phyloP scores from a whole-genome alignment of 2,113 vertebrate genomes.

The Taxidea taxus region DNA sequence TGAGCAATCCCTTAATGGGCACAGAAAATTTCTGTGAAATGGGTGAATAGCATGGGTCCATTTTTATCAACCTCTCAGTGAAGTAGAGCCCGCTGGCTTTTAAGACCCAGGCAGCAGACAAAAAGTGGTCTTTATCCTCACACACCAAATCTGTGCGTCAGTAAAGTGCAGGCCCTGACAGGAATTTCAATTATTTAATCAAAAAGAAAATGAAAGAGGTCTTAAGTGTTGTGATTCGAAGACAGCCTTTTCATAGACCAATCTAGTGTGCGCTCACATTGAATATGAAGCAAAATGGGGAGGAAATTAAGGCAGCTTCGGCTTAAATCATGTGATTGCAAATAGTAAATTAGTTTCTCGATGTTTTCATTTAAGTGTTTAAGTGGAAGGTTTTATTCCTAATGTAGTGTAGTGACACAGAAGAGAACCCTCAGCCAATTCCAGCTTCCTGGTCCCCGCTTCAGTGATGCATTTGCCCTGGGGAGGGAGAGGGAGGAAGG shows the following conservation, averaged over 20 bases:
- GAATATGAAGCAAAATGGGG: slow-evolving; percentile 97
- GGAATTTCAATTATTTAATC: slow-evolving; percentile 99
- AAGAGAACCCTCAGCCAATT: slow-evolving; percentile 83
- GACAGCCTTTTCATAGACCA: slow-evolving; percentile 95
- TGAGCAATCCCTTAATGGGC: slow-evolving; percentile 98
- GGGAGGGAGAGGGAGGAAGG: slow-evolving; percentile 77
- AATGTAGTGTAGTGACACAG: slow-evolving; percentile 92
- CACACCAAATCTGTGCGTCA: slow-evolving; percentile 89
- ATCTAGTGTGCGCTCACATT: slow-evolving; percentile 97
- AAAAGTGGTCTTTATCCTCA: slow-evolving; percentile 84
- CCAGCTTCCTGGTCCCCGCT: slow-evolving; percentile 53
- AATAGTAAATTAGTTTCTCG: slow-evolving; percentile 99
- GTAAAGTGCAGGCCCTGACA: slow-evolving; percentile 99
- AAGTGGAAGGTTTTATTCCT: slow-evolving; percentile 99
- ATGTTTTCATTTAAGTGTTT: slow-evolving; percentile 99
- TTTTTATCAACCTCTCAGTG: slow-evolving; percentile 90
- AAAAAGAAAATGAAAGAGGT: slow-evolving; percentile 99
- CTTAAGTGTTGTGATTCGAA: slow-evolving; percentile 99
- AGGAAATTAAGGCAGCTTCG: slow-evolving; percentile 98
- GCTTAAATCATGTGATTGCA: slow-evolving; percentile 98
- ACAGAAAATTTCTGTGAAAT: slow-evolving; percentile 91
- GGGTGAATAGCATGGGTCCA: slow-evolving; percentile 90
- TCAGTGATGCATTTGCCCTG: slow-evolving; percentile 68
- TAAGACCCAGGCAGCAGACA: slow-evolving; percentile 78
- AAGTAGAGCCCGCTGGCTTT: slow-evolving; percentile 88